Base-by-base conservation (phyloP, 2,888 invertebrate genomes). In the Cryptus armator region DNA sequence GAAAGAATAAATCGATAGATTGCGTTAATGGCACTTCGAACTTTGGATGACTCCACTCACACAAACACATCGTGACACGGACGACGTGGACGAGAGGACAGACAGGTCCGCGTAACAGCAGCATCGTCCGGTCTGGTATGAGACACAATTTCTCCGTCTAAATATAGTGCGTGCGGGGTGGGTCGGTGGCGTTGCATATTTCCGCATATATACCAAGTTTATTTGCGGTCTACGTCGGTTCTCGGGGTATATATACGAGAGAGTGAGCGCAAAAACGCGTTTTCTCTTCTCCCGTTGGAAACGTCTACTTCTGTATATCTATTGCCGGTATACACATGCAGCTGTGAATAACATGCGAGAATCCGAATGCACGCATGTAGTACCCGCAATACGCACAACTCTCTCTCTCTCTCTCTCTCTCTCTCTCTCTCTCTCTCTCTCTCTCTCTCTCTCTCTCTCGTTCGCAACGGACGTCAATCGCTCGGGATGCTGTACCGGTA, bases 161-260 rank as follows among this genome's bases (percentile, higher is more conserved):
- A 91, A 89, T 91, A 81, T 92, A 92, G 89, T 87, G 32, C 71
- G 64, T 83, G 87, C 88, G 89, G 91, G 90, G 90, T 91, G 89
- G 88, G 71, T 91, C 88, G 88, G 90, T 90, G 88, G 90, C 89
- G 90, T 90, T 91, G 90, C 92, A 92, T 92, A 92, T 92, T 92
- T 92, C 92, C 92, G 92, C 91, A 92, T 92, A 91, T 85, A 85
- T 91, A 92, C 90, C 89, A 86, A 87, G 90, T 92, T 92, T 92
- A 92, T 92, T 92, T 92, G 92, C 89, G 91, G 88, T 89, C 77
- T 70, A 75, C 75, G 78, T 68, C 86, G 87, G 87, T 87, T 87
- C 87, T 12, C n/a, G 48, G 48, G 12, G 88, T 80, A 88, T 88
- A 88, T 87, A 78, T 70, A 56, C 78, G 78, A 66, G 46, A 16